A percentile compares a stretch with the other conserved stretches of the same genome.
These are phyloP conservation scores for Lutraria lutraria DNA, from an alignment of 2,888 invertebrate species.

Conservation along the genomic window DNA sequence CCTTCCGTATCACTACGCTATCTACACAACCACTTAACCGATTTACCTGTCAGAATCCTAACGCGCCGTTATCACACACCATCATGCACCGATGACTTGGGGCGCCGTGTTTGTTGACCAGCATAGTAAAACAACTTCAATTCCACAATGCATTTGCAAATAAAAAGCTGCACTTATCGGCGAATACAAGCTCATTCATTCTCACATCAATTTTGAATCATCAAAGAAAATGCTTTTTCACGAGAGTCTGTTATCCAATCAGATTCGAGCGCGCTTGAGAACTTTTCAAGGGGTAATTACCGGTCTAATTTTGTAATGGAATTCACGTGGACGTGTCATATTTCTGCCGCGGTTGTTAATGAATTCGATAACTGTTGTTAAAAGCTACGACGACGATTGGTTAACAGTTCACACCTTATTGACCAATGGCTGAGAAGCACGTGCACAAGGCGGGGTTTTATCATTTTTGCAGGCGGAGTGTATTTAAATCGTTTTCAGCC, in stretches of 20 bases:
- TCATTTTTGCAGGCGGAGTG: slow-evolving; percentile 2
- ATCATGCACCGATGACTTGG: neutral
- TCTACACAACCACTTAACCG: neutral
- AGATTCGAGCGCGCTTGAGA: slow-evolving; percentile 61
- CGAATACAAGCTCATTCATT: slow-evolving; percentile 50
- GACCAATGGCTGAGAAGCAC: slow-evolving; percentile 61
- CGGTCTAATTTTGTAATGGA: slow-evolving; percentile 73
- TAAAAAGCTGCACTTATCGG: slow-evolving; percentile 17
- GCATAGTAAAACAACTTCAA: neutral
- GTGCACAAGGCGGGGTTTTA: slow-evolving; percentile 48
- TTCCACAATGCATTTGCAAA: slow-evolving; percentile 5
- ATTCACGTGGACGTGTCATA: slow-evolving; percentile 73
- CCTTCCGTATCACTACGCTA: neutral
- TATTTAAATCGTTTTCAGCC: neutral
- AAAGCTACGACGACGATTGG: slow-evolving; percentile 37
- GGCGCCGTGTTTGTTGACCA: slow-evolving; percentile 7
- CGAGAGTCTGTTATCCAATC: slow-evolving; percentile 65
- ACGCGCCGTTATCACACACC: neutral
- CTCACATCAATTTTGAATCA: slow-evolving; percentile 48
- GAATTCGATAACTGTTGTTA: slow-evolving; percentile 56
- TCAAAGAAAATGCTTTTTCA: slow-evolving; percentile 58
- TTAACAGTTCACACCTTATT: slow-evolving; percentile 25
- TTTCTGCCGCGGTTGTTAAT: slow-evolving; percentile 73
- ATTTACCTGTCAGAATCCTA: slow-evolving; percentile 2
- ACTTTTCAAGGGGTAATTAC: slow-evolving; percentile 70